Evolutionary conservation across 1,140 invertebrate genomes (phyloP), one percentile per base, ranked within the genome.

Genomic region (Neodiprion virginianus): DNA sequence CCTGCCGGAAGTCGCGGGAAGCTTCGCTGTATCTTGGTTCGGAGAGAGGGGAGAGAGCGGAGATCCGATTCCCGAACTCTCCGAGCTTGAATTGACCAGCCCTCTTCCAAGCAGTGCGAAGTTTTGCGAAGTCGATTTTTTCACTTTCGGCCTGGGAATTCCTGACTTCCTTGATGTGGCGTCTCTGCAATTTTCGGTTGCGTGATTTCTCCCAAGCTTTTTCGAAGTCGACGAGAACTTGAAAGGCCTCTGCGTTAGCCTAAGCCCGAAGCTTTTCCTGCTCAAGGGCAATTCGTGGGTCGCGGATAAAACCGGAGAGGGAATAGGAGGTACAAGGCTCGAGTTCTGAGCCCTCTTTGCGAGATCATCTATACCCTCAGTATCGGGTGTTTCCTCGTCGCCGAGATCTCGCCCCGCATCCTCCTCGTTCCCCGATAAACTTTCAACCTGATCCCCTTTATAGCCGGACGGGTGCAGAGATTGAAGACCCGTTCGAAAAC

Each of bases 21-120:
- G 47, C 14, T 85, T 72, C 7, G 61, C 71, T 47, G 74, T 69
- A 0, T 69, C 49, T 14, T 85, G 82, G 17, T 77, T 82, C n/a
- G 84, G 84, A 10, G 84, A 85, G 10, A 85, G 73, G 7, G 85
- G 85, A n/a, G 85, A 86, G 40, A 85, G 74, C 3, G 84, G 85
- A 12, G 85, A 86, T 1, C 79, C 84, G 2, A 86, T 83, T 2
- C 85, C 85, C 0, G 85, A 86, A 72, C 85, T 86, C 61, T 86
- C 85, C 1, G 85, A 86, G 40, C 83, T 85, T 3, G 85, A 86
- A 74, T 81, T 85, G 48, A 80, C 82, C 14, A 86, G 47, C 17
- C 80, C 73, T 12, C 74, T 72, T 5, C 53, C 3, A 61, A 61
- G 53, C 53, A 61, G 28, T 40, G 28, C 11, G 8, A 61, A 61